These are phyloP conservation scores for Vanessa cardui DNA, from an alignment of 2,888 invertebrate species.

Conservation along the genomic window DNA sequence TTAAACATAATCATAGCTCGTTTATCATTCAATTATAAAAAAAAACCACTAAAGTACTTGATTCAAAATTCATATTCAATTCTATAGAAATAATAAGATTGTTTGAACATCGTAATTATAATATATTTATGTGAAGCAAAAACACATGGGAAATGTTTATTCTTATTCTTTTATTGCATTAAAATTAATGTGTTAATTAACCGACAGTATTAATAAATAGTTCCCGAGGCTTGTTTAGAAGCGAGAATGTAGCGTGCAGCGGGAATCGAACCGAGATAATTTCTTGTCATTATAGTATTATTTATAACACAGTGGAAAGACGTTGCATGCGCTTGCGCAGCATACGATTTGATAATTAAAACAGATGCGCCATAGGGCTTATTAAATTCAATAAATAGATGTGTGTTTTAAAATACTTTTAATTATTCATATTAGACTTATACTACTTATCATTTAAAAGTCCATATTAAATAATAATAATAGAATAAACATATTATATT, in stretches of 20 bases:
- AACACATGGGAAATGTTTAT: not conserved
- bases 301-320: slow-evolving; percentile 66
- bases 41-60: not conserved
- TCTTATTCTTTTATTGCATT: slow-evolving; percentile 12
- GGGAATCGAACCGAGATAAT: slow-evolving; percentile 72
- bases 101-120: too few species aligned
- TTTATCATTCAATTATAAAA: too few species aligned
- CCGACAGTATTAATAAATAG: slow-evolving; percentile 52
- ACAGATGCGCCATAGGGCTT: slow-evolving; percentile 36
- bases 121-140: slow-evolving; percentile 2
- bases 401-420: slow-evolving; percentile 1
- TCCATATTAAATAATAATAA: too few species aligned
- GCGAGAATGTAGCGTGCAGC: slow-evolving; percentile 65
- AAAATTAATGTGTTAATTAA: slow-evolving; percentile 36
- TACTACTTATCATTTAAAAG: too few species aligned
- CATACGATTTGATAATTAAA: slow-evolving; percentile 30
- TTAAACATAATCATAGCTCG: too few species aligned
- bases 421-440: too few species aligned
- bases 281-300: slow-evolving; percentile 80
- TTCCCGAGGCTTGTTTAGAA: slow-evolving; percentile 58
- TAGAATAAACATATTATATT: too few species aligned
- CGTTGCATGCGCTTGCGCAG: slow-evolving; percentile 41
- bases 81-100: too few species aligned
- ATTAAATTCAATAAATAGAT: slow-evolving; percentile 12
- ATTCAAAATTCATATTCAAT: not conserved